Percentiles rank a stretch among this genome's conserved stretches.
phyloP scores from a whole-genome alignment of 1,140 invertebrate genomes.

The Bombus waltoni region DNA sequence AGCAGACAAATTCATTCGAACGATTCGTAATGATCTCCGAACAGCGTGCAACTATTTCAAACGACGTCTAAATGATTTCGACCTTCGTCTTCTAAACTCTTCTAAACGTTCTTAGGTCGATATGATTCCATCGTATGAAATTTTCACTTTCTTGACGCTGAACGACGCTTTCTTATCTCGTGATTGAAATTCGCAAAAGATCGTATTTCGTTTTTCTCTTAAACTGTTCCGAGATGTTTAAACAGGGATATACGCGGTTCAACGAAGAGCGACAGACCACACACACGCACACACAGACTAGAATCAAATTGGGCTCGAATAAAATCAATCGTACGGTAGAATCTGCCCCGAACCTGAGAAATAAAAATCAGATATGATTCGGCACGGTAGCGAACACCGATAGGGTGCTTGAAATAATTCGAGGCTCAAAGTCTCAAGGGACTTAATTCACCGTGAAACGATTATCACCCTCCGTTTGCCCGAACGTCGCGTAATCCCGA shows the following conservation, averaged over 20 bases:
- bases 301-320: neutral
- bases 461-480: constrained; percentile 22
- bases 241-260: neutral
- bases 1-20: no score
- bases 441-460: constrained; percentile 18
- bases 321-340: neutral
- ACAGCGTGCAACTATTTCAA: neutral
- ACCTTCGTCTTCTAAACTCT: neutral
- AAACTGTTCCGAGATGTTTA: no score
- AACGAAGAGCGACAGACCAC: neutral
- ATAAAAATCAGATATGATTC: neutral
- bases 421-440: constrained; percentile 11
- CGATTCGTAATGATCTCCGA: neutral
- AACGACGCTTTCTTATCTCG: no score
- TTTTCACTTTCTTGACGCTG: no score
- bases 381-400: neutral
- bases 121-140: neutral
- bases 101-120: neutral
- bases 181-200: no score
- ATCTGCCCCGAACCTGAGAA: neutral
- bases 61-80: neutral
- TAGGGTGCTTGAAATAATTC: constrained; percentile 11
- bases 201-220: no score
- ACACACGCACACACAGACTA: no score
- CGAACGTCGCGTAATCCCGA: constrained; percentile 46